Evolutionary conservation across 2,888 invertebrate species (phyloP), one percentile per base, ranked within the genome.

Genomic region (Kuschelorhynchus macadamiae): DNA sequence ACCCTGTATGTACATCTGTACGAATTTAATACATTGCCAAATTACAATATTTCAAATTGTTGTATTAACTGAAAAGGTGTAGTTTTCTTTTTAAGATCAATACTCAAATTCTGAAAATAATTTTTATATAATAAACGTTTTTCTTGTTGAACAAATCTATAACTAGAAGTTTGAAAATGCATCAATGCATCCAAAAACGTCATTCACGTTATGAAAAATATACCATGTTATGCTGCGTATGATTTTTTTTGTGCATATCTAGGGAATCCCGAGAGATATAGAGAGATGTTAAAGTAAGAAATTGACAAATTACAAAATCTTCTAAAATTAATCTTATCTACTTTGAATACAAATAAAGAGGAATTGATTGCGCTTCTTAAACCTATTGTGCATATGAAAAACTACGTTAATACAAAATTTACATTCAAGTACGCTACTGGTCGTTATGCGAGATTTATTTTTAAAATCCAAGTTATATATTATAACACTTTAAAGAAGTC

Each of bases 381-480:
- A 67, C 33, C 46, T 63, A 67, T 47, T 56, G 64, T 59, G 59
- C 57, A 72, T 71, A 76, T 75, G 76, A 75, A 75, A 76, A 76
- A 74, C 75, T 79, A 78, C 79, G 78, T 79, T 78, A 75, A 79
- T 81, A 81, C 79, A 81, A 81, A 81, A 81, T 80, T 78, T 81
- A 80, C 80, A 80, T 67, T 53, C 18, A 46, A 61, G 17, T 44
- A 46, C 14, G 74, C 77, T 78, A 80, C 79, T 82, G 81, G 81
- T 82, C 81, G 80, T 77, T 75, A 74, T 72, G 63, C 52, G 67
- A 44, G n/a, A 59, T 57, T 42, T 50, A 60, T 55, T 32, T 63
- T 60, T 60, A 46, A 41, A 30, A 50, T 41, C 21, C 42, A 3
- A 39, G 20, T n/a, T 49, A n/a, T n/a, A n/a, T n/a, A n/a, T n/a